These are phyloP conservation scores for Trichogramma evanescens DNA, from an alignment of 2,888 invertebrate species.

Conservation along the genomic window DNA sequence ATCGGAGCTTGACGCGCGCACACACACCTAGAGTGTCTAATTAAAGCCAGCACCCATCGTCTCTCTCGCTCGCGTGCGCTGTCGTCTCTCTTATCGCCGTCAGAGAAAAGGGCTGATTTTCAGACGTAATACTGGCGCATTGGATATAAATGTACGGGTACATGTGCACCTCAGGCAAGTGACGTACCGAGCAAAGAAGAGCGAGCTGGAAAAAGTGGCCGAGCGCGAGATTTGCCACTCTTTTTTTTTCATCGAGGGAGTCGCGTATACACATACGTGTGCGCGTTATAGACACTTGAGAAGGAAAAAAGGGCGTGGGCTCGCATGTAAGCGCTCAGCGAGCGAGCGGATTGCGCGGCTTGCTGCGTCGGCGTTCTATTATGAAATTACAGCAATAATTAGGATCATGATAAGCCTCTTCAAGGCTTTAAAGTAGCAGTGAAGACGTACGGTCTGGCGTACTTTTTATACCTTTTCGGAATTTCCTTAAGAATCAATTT, in stretches of 20 bases:
- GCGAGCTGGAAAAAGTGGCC: conserved; percentile 39
- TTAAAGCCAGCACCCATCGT: conserved; percentile 48
- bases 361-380: no score
- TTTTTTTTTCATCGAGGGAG: conserved; percentile 33
- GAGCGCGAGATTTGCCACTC: conserved; percentile 46
- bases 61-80: conserved; percentile 19
- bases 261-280: conserved; percentile 28
- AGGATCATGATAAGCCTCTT: conserved; percentile 47
- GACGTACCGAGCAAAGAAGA: conserved; percentile 33
- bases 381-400: conserved; percentile 32
- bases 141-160: no score
- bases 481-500: no score
- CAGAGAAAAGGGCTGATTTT: conserved; percentile 27
- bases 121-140: conserved; percentile 26
- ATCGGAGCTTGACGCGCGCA: conserved; percentile 21
- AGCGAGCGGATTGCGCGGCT: conserved; percentile 2
- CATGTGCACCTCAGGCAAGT: no score
- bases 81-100: conserved; percentile 3
- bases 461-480: no score
- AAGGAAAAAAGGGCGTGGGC: conserved; percentile 25
- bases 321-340: conserved; percentile 16
- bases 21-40: conserved; percentile 47
- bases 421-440: conserved; percentile 25
- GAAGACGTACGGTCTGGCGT: no score
- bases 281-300: conserved; percentile 20